Base-by-base conservation (phyloP, 2,797 vertebrate species). In the Cebuella pygmaea region DNA sequence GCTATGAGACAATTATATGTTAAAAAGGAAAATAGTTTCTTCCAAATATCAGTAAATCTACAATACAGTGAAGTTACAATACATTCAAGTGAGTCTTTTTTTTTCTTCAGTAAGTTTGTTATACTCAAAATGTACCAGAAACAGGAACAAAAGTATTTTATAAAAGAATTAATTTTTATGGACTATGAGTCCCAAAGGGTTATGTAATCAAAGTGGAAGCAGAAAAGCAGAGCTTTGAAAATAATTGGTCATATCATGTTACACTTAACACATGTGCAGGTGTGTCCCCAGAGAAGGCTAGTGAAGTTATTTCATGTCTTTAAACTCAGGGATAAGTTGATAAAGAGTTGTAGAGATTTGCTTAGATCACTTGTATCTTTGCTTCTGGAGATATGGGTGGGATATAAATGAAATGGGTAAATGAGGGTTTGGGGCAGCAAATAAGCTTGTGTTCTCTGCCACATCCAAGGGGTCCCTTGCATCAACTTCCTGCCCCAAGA, bases 171-270 rank as follows among this genome's bases (percentile, higher is more conserved):
- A 86, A 46, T 41, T 89, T 91, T 90, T 75, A 1, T n/a, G 64
- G 13, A 17, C 17, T 19, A 26, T 33, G 61, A 72, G 12, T 79
- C 64, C 83, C 78, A 86, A 83, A 78, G 33, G 1, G 5, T 39
- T 59, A 64, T 84, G 14, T 64, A 70, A 93, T 91, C 11, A 96
- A 95, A 88, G 11, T 26, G 24, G 70, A 93, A 76, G 46, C 3
- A 82, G 50, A 64, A 94, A 95, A 64, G 13, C 30, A 27, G 72
- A 39, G 48, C 46, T 94, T 85, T 84, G 80, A 76, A 95, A 88
- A 92, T 59, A 91, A 97, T n/a, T 90, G 41, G 17, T 48, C 41
- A 27, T 46, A 14, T 39, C n/a, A 48, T 55, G 22, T 55, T 33
- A 67, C 61, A n/a, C 75, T 96, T 72, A 88, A 61, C 61, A 17